Conservation (phyloP, 2,888 invertebrate genomes). For the Gandaritis pyraliata region DNA sequence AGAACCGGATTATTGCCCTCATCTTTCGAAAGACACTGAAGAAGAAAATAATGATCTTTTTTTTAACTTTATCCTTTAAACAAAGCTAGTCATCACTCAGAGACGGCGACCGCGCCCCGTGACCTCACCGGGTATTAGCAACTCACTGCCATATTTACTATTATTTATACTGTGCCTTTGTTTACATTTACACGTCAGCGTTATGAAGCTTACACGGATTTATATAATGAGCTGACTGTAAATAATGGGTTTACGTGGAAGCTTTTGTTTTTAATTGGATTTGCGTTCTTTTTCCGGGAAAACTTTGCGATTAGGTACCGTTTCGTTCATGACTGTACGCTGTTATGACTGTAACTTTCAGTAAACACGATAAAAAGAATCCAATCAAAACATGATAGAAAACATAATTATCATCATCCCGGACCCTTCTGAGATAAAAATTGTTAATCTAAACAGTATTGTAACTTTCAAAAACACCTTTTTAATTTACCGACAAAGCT, state of each 20-base stretch:
- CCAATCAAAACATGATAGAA: no score
- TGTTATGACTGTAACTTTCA: neutral
- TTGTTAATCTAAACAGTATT: no score
- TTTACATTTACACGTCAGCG: slow-evolving; percentile 83
- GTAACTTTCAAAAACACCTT: neutral
- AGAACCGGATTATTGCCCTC: no score
- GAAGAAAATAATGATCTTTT: no score
- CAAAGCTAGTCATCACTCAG: slow-evolving; percentile 42
- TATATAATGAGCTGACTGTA: slow-evolving; percentile 47
- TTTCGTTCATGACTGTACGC: slow-evolving; percentile 4
- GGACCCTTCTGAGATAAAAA: no score
- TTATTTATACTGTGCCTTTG: slow-evolving; percentile 44
- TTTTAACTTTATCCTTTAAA: slow-evolving; percentile 22
- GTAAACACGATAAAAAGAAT: no score
- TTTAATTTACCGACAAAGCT: slow-evolving; percentile 17
- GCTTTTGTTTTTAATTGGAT: slow-evolving; percentile 30
- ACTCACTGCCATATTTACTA: slow-evolving; percentile 67
- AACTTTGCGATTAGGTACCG: neutral
- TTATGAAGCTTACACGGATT: slow-evolving; percentile 61
- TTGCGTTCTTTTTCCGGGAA: slow-evolving; percentile 2
- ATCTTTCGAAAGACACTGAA: no score
- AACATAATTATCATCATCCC: no score
- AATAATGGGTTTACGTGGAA: slow-evolving; percentile 33
- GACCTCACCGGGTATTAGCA: slow-evolving; percentile 76
- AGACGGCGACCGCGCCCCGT: slow-evolving; percentile 67